Evolutionary conservation across 2,113 vertebrate species (phyloP), one percentile per base, ranked within the genome.

Genomic region (Elgaria multicarinata): DNA sequence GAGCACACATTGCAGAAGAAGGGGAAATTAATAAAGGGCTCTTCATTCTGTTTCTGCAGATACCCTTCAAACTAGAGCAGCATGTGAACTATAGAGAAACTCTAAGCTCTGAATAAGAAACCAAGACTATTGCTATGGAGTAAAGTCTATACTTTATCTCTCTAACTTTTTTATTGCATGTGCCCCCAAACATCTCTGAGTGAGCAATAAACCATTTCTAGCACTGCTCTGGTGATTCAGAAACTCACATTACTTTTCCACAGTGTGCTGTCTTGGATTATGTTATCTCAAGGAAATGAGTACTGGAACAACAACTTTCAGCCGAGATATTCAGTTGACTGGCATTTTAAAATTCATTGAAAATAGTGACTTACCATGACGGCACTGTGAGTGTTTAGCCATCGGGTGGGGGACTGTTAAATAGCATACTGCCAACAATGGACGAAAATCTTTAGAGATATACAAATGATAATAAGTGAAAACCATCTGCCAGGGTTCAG

Each of bases 251-350:
- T 92, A 50, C 78, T 93, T 92, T 33, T 91, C 71, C 24, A 50
- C 24, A 76, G 36, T 87, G 42, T 92, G 4, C 26, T 88, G 24
- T 88, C 83, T 88, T 55, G n/a, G 62, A 78, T 89, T 91, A 89
- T 31, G 3, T 85, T 93, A 76, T 78, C 39, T 87, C 89, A 87
- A 83, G 64, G 91, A 94, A 93, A 88, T 80, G 89, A 80, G 0
- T 75, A 83, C 71, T 92, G 39, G 53, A 83, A 91, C 69, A 89
- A 84, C 75, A 84, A 89, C 31, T 18, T 39, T 86, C 3, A 85
- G 14, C 12, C 84, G 55, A 95, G 80, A 22, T 74, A 90, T 67
- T 91, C 46, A 20, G 8, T 46, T 86, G 74, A 81, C 72, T 16
- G 33, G 74, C 14, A 42, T 50, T 91, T 93, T 76, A 85, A 92